Evolutionary conservation across 1,140 invertebrate genomes (phyloP), one percentile per base, ranked within the genome.

Genomic region (Callitettix versicolor): DNA sequence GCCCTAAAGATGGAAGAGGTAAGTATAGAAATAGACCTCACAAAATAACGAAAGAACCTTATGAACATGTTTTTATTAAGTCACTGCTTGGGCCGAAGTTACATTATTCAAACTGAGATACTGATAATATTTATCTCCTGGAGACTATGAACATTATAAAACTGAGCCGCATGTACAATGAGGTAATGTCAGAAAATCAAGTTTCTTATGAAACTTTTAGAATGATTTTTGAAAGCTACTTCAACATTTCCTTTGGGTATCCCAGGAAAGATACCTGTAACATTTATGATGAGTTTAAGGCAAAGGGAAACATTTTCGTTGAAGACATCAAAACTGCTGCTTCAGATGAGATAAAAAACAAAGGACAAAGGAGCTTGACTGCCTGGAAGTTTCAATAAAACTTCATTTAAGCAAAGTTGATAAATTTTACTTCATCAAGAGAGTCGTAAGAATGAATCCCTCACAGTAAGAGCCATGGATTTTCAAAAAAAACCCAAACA

Each of bases 91-190:
- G 42, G 18, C 18, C 9, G 18, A 44, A 44, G 17, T 44, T 17
- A 11, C 11, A 17, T 17, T 44, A 44, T 44, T 44, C 42, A 44
- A 18, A 21, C 22, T 12, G 17, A 44, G 42, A 44, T 44, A 44
- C 18, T 44, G 42, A 44, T 17, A 44, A 44, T n/a, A 44, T 44
- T 21, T 44, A 44, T 44, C 22, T 44, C 18, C 42, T 17, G 42
- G 42, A 44, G 22, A 22, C 18, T 18, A 11, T 44, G 11, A 44
- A 44, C 22, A 44, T 44, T 21, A 12, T 17, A 44, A 44, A 44
- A 44, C 22, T 44, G 42, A 21, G 42, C 18, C 22, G 11, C 12
- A 44, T 55, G 17, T 72, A 40, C 69, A 66, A 9, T 62, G 33
- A 58, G 15, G n/a, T 34, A 38, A 4, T 44, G 18, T 51, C 33